Conservation (phyloP, 2,797 vertebrate genomes). For the Coccyzus lansbergi region DNA sequence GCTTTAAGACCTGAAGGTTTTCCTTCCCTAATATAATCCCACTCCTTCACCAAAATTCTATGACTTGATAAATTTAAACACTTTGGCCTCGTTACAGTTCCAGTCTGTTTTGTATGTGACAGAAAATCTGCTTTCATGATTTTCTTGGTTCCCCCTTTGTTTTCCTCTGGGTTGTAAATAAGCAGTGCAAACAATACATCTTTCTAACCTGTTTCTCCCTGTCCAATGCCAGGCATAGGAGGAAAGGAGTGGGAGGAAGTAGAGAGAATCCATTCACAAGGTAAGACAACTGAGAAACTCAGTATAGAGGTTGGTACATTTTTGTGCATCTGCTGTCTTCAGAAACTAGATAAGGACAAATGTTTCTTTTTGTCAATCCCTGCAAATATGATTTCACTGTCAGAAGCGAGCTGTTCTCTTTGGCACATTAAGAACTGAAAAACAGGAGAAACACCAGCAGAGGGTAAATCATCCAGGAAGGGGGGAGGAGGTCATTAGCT, state of each 20-base stretch:
- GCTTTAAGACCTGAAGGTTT: not conserved
- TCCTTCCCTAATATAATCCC: not conserved
- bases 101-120: not conserved
- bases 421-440: slow-evolving; percentile 1
- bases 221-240: not conserved
- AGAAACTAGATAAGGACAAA: slow-evolving; percentile 25
- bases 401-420: slow-evolving; percentile 17
- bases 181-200: not conserved
- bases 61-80: not conserved
- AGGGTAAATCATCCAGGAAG: not conserved
- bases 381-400: slow-evolving; percentile 41
- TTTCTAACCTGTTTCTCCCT: not conserved
- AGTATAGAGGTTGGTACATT: not conserved
- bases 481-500: not conserved
- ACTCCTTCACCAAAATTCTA: not conserved
- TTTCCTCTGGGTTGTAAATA: not conserved
- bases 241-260: not conserved
- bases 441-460: not conserved
- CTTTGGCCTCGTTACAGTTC: not conserved
- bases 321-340: slow-evolving; percentile 20
- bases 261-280: not conserved
- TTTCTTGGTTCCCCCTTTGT: not conserved
- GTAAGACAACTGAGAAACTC: not conserved
- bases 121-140: not conserved
- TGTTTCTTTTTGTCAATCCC: slow-evolving; percentile 4